Percentiles rank a stretch among this genome's conserved stretches.
These are phyloP conservation scores for Catostylus mosaicus DNA, from an alignment of 30 jellyfish, hydroid and myxozoan genomes.

Conservation along the genomic window DNA sequence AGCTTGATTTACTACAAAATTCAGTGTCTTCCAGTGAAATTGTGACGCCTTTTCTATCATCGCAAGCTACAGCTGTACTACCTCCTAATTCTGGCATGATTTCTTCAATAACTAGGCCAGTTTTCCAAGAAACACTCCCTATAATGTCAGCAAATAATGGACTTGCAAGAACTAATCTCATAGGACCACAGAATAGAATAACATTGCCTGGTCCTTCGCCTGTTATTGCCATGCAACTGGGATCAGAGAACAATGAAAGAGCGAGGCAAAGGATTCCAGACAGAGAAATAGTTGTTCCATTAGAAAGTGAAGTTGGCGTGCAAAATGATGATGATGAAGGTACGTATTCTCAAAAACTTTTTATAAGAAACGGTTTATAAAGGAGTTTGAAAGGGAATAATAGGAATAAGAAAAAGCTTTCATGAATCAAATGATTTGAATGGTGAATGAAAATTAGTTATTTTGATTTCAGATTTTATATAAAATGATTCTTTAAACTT, in stretches of 20 bases:
- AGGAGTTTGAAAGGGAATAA: too few relatives aligned
- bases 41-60: background rate
- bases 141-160: conserved; percentile 23
- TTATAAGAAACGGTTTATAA: too few relatives aligned
- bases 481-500: too few relatives aligned
- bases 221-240: conserved; percentile 36
- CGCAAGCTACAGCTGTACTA: background rate
- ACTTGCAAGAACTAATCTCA: background rate
- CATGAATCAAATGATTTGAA: too few relatives aligned
- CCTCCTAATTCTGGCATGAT: conserved; percentile 27
- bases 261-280: background rate
- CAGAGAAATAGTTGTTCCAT: conserved; percentile 47
- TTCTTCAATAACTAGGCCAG: conserved; percentile 44
- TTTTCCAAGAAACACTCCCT: conserved; percentile 30
- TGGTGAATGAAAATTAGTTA: too few relatives aligned
- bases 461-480: too few relatives aligned
- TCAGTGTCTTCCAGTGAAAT: conserved; percentile 5
- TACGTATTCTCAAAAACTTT: background rate
- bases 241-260: background rate
- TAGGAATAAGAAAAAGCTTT: too few relatives aligned
- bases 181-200: conserved; percentile 4
- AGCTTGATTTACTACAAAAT: conserved; percentile 54
- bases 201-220: conserved; percentile 48
- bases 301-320: conserved; percentile 22
- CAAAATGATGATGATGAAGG: conserved; percentile 26